A percentile compares a stretch with the other conserved stretches of the same genome.
phyloP scores from a whole-genome alignment of 2,113 vertebrate genomes.

The Calyptommatus sinebrachiatus region DNA sequence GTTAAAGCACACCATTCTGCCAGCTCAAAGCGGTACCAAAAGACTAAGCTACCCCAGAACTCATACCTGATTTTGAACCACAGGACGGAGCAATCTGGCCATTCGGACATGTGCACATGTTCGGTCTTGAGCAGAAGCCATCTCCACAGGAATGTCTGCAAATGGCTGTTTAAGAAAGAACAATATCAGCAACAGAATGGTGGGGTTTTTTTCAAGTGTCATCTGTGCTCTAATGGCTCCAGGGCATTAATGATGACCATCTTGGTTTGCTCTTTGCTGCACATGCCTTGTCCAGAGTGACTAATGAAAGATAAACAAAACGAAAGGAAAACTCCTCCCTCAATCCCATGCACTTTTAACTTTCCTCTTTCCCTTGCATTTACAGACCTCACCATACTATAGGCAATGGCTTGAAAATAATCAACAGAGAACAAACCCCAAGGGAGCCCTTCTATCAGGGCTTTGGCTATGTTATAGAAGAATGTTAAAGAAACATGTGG shows the following conservation, averaged over 20 bases:
- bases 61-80: slow-evolving; percentile 95
- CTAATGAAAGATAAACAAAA: background rate
- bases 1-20: slow-evolving; percentile 12
- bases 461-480: background rate
- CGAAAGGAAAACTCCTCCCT: background rate
- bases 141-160: slow-evolving; percentile 97
- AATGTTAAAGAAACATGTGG: background rate
- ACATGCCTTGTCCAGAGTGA: background rate
- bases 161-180: slow-evolving; percentile 80
- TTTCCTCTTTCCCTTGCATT: background rate
- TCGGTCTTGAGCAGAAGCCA: slow-evolving; percentile 98
- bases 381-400: background rate
- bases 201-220: background rate
- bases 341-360: too few species aligned
- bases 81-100: slow-evolving; percentile 93
- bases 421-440: background rate
- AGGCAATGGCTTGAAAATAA: background rate
- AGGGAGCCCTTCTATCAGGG: background rate
- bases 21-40: slow-evolving; percentile 30
- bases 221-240: too few species aligned
- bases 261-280: background rate
- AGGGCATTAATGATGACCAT: background rate
- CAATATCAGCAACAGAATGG: background rate
- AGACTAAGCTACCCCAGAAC: slow-evolving; percentile 36
- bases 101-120: slow-evolving; percentile 96